A percentile compares a stretch with the other conserved stretches of the same genome.
These are phyloP conservation scores for Tipula helvola DNA, from an alignment of 2,888 invertebrate species.

Conservation along the genomic window DNA sequence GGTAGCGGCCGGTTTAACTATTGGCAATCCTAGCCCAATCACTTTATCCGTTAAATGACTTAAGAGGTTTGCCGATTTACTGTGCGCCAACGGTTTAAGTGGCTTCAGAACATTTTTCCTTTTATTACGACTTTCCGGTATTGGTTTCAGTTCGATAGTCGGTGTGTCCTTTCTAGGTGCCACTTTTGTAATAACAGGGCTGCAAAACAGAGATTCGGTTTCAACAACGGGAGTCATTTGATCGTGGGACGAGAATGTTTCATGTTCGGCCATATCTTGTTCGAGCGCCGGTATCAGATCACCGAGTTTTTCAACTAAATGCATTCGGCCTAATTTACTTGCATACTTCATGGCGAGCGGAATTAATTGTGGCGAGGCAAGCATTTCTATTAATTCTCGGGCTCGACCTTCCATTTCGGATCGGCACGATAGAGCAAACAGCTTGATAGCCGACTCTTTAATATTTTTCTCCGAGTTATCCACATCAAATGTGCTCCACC, in stretches of 20 bases:
- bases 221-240: conserved; percentile 16
- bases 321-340: conserved; percentile 58
- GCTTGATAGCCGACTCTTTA: conserved; percentile 70
- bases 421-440: conserved; percentile 81
- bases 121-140: neutral
- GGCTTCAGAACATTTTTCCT: neutral
- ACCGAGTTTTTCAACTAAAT: conserved; percentile 65
- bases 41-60: conserved; percentile 23
- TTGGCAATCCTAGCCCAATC: conserved; percentile 16
- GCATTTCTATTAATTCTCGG: conserved; percentile 70
- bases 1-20: neutral
- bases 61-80: conserved; percentile 30
- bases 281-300: conserved; percentile 41
- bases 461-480: conserved; percentile 53
- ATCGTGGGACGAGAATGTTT: conserved; percentile 7
- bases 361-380: conserved; percentile 63
- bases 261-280: conserved; percentile 22
- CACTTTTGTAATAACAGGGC: conserved; percentile 19
- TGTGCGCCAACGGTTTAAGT: neutral
- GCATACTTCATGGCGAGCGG: conserved; percentile 85
- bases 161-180: conserved; percentile 15
- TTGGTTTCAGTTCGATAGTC: conserved; percentile 15
- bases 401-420: conserved; percentile 77
- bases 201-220: conserved; percentile 19
- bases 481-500: conserved; percentile 47